phyloP scores from a whole-genome alignment of 2,888 invertebrate species.

The Thereva unica region DNA sequence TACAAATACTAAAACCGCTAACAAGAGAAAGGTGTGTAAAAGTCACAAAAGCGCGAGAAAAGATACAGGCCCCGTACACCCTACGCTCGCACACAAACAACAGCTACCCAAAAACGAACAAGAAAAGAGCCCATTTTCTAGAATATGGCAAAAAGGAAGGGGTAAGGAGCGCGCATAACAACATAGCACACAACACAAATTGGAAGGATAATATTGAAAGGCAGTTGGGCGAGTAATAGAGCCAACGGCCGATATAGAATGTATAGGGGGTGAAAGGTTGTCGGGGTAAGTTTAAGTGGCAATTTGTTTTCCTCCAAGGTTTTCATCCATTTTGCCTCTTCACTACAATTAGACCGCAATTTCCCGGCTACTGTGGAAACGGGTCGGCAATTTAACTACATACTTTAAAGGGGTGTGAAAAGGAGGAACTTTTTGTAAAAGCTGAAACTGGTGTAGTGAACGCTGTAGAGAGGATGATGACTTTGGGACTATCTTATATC shows the following conservation, averaged over 20 bases:
- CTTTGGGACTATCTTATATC: slow-evolving; percentile 20
- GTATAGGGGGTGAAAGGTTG: slow-evolving; percentile 31
- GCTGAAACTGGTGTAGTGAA: neutral
- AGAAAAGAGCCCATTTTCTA: too few relatives aligned
- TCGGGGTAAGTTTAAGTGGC: slow-evolving; percentile 38
- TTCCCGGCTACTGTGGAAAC: slow-evolving; percentile 32
- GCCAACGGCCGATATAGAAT: slow-evolving; percentile 12
- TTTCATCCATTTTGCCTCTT: slow-evolving; percentile 32
- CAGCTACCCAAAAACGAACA: too few relatives aligned
- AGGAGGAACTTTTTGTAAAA: neutral
- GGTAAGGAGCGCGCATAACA: neutral
- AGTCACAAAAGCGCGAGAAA: too few relatives aligned
- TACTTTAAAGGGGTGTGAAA: slow-evolving; percentile 22
- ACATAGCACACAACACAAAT: neutral
- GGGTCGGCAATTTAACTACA: slow-evolving; percentile 31
- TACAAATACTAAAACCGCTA: too few relatives aligned
- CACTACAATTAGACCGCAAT: slow-evolving; percentile 34
- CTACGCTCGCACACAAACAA: too few relatives aligned
- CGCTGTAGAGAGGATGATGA: neutral
- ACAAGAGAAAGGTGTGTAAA: too few relatives aligned
- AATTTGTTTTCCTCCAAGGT: slow-evolving; percentile 36
- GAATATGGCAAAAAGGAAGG: slow-evolving; percentile 2
- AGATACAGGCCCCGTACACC: too few relatives aligned
- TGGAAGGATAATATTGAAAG: neutral
- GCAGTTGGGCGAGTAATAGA: slow-evolving; percentile 10